A percentile compares a stretch with the other conserved stretches of the same genome.
Evolutionary conservation across 1,140 invertebrate species (phyloP).

Genomic region (Conus betulinus): DNA sequence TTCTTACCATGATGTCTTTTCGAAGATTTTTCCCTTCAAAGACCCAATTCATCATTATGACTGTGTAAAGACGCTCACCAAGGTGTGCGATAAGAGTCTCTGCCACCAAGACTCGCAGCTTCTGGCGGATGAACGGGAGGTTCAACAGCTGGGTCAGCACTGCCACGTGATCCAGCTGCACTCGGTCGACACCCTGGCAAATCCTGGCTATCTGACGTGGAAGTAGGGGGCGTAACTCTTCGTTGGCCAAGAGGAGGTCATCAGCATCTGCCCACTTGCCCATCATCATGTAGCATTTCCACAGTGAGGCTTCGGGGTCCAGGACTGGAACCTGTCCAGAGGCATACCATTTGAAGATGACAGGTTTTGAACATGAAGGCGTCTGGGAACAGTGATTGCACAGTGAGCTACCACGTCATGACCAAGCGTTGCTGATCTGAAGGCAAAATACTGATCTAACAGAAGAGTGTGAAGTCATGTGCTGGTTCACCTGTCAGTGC

Average conservation of each 20-base stretch:
- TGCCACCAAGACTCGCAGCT: slow-evolving; percentile 26
- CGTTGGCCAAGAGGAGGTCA: slow-evolving; percentile 26
- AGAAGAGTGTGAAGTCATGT: too few relatives aligned
- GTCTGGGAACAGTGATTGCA: too few relatives aligned
- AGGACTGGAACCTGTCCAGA: slow-evolving; percentile 2
- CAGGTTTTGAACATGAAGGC: too few relatives aligned
- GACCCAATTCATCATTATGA: too few relatives aligned
- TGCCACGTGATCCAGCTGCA: slow-evolving; percentile 21
- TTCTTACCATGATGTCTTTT: neutral
- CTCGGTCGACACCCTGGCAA: slow-evolving; percentile 28
- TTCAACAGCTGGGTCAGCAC: slow-evolving; percentile 25
- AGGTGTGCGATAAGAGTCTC: slow-evolving; percentile 14
- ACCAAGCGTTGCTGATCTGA: too few relatives aligned
- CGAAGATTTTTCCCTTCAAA: neutral
- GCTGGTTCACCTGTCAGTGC: too few relatives aligned
- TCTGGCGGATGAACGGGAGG: slow-evolving; percentile 23
- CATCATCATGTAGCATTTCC: slow-evolving; percentile 49
- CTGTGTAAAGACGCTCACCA: neutral
- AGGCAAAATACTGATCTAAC: too few relatives aligned
- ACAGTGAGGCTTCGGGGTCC: slow-evolving; percentile 39
- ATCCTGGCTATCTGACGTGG: slow-evolving; percentile 40
- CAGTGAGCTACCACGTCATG: too few relatives aligned
- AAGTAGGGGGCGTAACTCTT: slow-evolving; percentile 29
- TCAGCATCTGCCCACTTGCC: slow-evolving; percentile 43
- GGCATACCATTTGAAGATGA: too few relatives aligned